A percentile compares a stretch with the other conserved stretches of the same genome.
These are phyloP conservation scores for Thymelicus sylvestris DNA, from an alignment of 2,888 invertebrate species.

Conservation along the genomic window DNA sequence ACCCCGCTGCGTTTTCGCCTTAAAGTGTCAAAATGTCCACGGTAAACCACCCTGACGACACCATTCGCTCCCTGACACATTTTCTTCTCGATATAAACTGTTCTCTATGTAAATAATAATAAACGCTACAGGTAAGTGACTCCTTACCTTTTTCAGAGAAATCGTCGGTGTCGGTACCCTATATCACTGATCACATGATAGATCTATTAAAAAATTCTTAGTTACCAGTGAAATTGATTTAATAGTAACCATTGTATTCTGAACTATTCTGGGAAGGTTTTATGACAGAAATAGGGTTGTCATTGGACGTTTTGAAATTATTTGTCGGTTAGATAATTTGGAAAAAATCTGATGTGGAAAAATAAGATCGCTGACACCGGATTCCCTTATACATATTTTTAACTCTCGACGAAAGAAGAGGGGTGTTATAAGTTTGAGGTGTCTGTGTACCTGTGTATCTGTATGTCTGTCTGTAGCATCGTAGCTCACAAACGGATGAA, in stretches of 20 bases:
- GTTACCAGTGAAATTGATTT: constrained; percentile 58
- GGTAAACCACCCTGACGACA: constrained; percentile 65
- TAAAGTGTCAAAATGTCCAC: constrained; percentile 82
- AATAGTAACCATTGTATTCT: constrained; percentile 71
- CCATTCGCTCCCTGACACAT: constrained; percentile 41
- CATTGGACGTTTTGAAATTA: constrained; percentile 36
- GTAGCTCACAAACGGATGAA: too few species aligned
- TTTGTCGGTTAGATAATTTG: neutral
- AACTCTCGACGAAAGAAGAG: too few species aligned
- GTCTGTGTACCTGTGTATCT: too few species aligned
- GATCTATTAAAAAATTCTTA: constrained; percentile 64
- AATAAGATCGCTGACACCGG: too few species aligned
- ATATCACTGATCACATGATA: constrained; percentile 69
- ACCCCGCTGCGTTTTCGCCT: constrained; percentile 78
- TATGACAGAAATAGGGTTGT: constrained; percentile 64
- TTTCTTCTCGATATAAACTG: constrained; percentile 37
- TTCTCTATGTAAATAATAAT: constrained; percentile 24
- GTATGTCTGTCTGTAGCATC: too few species aligned
- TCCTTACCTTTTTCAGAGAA: constrained; percentile 37
- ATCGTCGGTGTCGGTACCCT: constrained; percentile 67
- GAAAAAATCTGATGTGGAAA: too few species aligned
- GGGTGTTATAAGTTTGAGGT: too few species aligned
- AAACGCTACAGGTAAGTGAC: constrained; percentile 17
- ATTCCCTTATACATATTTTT: too few species aligned
- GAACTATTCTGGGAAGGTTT: constrained; percentile 65